Evolutionary conservation across 1,140 invertebrate species (phyloP).

Genomic region (Caenorhabditis inopinata): DNA sequence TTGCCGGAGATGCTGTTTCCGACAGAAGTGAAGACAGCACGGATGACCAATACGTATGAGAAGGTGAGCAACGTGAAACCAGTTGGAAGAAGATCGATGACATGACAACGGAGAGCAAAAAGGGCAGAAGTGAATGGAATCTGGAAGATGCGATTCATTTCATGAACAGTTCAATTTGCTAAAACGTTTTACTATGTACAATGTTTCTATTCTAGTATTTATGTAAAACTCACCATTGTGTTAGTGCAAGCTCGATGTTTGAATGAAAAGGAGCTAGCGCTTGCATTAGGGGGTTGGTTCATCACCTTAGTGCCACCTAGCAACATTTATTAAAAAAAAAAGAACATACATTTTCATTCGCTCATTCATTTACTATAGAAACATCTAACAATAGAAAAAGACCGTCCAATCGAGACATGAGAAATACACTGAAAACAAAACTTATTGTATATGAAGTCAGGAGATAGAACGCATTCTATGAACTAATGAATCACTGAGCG

Average conservation of each 20-base stretch:
- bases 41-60: background rate
- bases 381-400: slow-evolving; percentile 11
- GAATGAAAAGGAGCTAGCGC: background rate
- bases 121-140: slow-evolving; percentile 17
- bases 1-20: background rate
- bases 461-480: background rate
- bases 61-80: background rate
- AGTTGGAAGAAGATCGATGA: slow-evolving; percentile 23
- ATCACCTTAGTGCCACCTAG: background rate
- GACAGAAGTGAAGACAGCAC: background rate
- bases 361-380: slow-evolving; percentile 3
- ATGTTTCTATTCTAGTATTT: too few relatives aligned
- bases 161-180: too few relatives aligned
- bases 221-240: background rate
- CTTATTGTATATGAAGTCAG: background rate
- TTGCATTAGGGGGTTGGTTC: too few relatives aligned
- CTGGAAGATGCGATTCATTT: background rate
- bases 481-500: background rate
- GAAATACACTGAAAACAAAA: slow-evolving; percentile 20
- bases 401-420: background rate
- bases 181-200: too few relatives aligned
- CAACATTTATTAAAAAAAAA: background rate
- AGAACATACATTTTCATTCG: background rate
- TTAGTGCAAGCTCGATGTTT: background rate
- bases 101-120: slow-evolving; percentile 3